A percentile compares a stretch with the other conserved stretches of the same genome.
phyloP scores from a whole-genome alignment of 2,888 invertebrate genomes.

The Bellardia pandia region DNA sequence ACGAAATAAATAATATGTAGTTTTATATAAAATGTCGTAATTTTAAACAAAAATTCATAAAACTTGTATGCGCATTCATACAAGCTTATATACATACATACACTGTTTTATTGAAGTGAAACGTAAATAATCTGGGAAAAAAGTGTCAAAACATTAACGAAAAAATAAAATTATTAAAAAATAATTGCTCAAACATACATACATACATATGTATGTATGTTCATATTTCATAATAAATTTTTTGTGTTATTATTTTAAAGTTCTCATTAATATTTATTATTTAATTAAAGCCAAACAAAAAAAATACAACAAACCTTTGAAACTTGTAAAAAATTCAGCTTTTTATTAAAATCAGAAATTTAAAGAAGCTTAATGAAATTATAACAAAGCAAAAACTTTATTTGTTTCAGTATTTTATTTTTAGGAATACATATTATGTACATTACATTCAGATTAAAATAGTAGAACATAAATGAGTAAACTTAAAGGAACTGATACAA shows the following conservation, averaged over 20 bases:
- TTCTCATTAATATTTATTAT: slow-evolving; percentile 37
- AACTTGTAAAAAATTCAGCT: not conserved
- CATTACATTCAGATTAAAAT: no score
- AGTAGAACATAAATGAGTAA: no score
- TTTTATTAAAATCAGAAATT: not conserved
- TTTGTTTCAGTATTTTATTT: no score
- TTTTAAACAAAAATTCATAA: not conserved
- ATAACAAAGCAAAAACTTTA: no score
- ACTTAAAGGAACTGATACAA: no score
- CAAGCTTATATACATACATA: not conserved
- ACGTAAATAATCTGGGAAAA: slow-evolving; percentile 26
- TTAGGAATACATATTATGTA: no score
- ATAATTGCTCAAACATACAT: not conserved
- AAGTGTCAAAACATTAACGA: slow-evolving; percentile 4
- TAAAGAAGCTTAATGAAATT: no score
- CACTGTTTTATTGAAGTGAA: slow-evolving; percentile 11
- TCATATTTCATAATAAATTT: not conserved
- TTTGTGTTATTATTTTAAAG: not conserved
- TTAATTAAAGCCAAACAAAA: not conserved
- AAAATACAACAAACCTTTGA: not conserved
- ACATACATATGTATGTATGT: no score
- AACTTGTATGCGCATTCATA: not conserved
- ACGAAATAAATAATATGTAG: no score
- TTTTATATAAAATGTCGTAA: not conserved
- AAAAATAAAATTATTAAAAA: not conserved